phyloP scores from a whole-genome alignment of 2,113 vertebrate species.

The Perca schrenkii region DNA sequence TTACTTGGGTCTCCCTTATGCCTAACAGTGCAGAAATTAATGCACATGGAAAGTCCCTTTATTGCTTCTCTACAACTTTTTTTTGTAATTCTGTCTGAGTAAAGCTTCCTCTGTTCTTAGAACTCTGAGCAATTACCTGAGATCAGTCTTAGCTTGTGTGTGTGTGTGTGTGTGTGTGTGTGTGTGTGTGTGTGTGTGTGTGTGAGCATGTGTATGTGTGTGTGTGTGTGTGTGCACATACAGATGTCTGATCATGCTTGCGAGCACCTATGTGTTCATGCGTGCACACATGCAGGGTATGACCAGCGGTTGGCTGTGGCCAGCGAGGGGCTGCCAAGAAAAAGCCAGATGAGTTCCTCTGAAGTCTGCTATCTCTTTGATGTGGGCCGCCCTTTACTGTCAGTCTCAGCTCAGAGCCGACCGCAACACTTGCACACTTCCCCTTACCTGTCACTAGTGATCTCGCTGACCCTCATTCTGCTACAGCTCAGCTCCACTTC shows the following conservation, averaged over 20 bases:
- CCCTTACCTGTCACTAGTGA: conserved; percentile 16
- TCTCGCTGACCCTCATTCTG: conserved; percentile 46
- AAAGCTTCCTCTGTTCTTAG: conserved; percentile 73
- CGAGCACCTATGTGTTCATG: conserved; percentile 24
- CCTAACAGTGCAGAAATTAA: conserved; percentile 20
- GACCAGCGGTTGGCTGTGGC: conserved; percentile 44
- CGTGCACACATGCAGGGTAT: conserved; percentile 13
- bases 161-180: background rate
- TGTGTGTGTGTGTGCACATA: background rate
- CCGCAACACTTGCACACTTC: conserved; percentile 55
- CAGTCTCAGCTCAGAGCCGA: conserved; percentile 47
- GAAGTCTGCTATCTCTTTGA: conserved; percentile 66
- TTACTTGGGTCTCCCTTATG: conserved; percentile 12
- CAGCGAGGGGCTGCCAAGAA: conserved; percentile 51
- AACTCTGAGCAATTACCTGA: conserved; percentile 43
- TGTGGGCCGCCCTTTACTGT: conserved; percentile 69
- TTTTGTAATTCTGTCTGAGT: conserved; percentile 18
- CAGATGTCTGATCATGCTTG: background rate
- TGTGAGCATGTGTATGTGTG: background rate
- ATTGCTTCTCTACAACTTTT: conserved; percentile 19
- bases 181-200: background rate
- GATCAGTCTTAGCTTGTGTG: conserved; percentile 12
- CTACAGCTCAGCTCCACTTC: background rate
- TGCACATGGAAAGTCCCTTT: conserved; percentile 66
- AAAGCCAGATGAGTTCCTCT: conserved; percentile 50